phyloP scores from a whole-genome alignment of 2,797 vertebrate species.

The Kryptolebias ocellatus region DNA sequence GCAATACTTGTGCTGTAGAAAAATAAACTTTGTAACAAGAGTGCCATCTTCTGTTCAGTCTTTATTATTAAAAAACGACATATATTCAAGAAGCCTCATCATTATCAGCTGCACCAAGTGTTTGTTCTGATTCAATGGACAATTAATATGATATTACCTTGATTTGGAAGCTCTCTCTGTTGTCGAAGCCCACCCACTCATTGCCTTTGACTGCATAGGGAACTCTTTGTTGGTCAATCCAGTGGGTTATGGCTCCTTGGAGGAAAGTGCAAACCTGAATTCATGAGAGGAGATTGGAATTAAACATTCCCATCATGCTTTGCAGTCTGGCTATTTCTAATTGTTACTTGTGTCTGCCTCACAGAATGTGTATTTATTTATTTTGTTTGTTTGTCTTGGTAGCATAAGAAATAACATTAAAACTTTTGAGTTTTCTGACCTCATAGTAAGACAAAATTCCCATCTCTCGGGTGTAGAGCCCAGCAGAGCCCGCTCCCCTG shows the following conservation, averaged over 20 bases:
- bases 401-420: neutral
- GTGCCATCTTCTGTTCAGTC: slow-evolving; percentile 30
- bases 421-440: slow-evolving; percentile 58
- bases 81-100: neutral
- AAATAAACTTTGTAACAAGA: neutral
- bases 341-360: no score
- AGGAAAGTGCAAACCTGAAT: slow-evolving; percentile 84
- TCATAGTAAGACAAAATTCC: slow-evolving; percentile 87
- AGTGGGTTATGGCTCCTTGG: slow-evolving; percentile 60
- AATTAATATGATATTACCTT: slow-evolving; percentile 77
- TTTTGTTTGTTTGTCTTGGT: neutral
- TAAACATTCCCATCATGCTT: neutral
- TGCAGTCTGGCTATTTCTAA: neutral
- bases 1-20: neutral
- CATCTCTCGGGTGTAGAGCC: slow-evolving; percentile 80
- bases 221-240: slow-evolving; percentile 82
- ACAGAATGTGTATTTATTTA: no score
- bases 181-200: slow-evolving; percentile 88
- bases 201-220: slow-evolving; percentile 81
- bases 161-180: slow-evolving; percentile 77
- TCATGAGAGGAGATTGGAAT: slow-evolving; percentile 7
- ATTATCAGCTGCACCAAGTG: neutral
- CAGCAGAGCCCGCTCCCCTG: slow-evolving; percentile 75
- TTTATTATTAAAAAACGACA: neutral
- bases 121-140: neutral